Conservation (phyloP, 1,140 invertebrate species). For the Harpegnathos saltator region DNA sequence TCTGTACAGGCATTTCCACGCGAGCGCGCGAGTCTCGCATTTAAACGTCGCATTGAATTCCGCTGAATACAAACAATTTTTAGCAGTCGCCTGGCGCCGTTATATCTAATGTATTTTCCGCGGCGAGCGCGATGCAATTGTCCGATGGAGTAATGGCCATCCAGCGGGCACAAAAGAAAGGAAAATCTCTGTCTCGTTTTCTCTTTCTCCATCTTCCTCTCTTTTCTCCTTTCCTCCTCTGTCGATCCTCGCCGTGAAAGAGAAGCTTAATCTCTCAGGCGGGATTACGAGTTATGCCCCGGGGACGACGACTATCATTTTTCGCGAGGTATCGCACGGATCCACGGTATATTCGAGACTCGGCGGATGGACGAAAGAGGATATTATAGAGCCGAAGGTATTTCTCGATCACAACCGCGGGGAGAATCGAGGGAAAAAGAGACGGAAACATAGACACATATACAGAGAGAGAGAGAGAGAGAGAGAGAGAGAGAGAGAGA, state of each 20-base stretch:
- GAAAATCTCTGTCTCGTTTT: conserved; percentile 23
- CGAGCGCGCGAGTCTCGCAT: not conserved
- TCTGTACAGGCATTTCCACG: not conserved
- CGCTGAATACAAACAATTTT: conserved; percentile 17
- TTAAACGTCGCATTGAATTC: conserved; percentile 26
- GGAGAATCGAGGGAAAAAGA: too few species aligned
- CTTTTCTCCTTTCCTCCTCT: not conserved
- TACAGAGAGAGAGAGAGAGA: too few species aligned
- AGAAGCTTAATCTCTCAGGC: conserved; percentile 40
- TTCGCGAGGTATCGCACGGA: conserved; percentile 7
- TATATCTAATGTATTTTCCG: not conserved
- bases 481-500: too few species aligned
- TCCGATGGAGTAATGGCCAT: not conserved
- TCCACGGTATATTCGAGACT: not conserved
- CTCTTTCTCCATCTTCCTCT: not conserved
- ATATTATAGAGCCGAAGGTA: not conserved
- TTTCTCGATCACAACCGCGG: not conserved
- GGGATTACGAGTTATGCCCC: conserved; percentile 20
- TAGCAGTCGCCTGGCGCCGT: not conserved
- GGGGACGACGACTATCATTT: conserved; percentile 28
- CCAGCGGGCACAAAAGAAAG: conserved; percentile 7
- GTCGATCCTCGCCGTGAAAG: conserved; percentile 28
- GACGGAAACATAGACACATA: too few species aligned
- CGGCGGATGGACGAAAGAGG: not conserved
- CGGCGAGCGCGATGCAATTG: conserved; percentile 1